Evolutionary conservation across 2,113 vertebrate species (phyloP).

Genomic region (Willisornis vidua): DNA sequence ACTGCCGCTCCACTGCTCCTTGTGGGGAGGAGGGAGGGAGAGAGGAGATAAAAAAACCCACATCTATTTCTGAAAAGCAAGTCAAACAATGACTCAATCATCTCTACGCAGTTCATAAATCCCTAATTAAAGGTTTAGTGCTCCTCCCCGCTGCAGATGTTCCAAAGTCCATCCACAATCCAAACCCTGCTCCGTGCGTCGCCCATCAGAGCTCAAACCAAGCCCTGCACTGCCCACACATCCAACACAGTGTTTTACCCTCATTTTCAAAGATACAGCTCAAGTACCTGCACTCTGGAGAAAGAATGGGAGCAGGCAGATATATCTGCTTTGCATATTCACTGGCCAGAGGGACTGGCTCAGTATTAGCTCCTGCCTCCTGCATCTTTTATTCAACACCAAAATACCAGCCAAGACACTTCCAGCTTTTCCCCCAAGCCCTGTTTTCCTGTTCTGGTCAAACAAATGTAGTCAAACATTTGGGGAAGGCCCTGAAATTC

Average conservation of each 20-base stretch:
- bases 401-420: background rate
- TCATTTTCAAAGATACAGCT: background rate
- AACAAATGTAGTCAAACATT: background rate
- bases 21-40: background rate
- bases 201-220: background rate
- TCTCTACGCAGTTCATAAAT: conserved; percentile 26
- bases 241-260: background rate
- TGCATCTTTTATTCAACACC: background rate
- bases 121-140: conserved; percentile 31
- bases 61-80: conserved; percentile 44
- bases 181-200: background rate
- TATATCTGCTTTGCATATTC: background rate
- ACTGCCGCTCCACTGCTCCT: background rate
- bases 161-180: background rate
- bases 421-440: background rate
- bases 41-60: background rate
- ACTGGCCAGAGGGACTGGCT: background rate
- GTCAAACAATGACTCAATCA: conserved; percentile 55
- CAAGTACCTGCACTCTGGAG: background rate
- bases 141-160: conserved; percentile 33
- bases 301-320: background rate
- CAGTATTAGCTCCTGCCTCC: background rate
- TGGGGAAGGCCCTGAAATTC: rapidly evolving
- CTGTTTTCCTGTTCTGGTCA: background rate
- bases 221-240: background rate